A percentile compares a stretch with the other conserved stretches of the same genome.
phyloP scores from a whole-genome alignment of 2,888 invertebrate genomes.

The Erebia aethiops region DNA sequence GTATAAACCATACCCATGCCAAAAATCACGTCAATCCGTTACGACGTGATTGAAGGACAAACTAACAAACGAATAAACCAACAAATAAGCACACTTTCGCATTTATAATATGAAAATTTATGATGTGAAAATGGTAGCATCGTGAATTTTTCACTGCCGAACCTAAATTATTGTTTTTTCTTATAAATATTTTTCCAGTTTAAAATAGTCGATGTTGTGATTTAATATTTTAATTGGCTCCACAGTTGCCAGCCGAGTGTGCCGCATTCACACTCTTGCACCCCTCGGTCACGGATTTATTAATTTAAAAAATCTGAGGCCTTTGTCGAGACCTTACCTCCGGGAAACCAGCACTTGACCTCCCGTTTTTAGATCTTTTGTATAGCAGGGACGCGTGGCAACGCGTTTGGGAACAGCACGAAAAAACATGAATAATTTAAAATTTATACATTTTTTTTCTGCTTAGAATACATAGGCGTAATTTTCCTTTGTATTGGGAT shows the following conservation, averaged over 20 bases:
- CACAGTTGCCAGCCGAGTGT: slow-evolving; percentile 20
- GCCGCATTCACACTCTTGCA: slow-evolving; percentile 46
- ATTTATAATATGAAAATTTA: too few relatives aligned
- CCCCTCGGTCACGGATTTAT: slow-evolving; percentile 65
- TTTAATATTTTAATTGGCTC: slow-evolving; percentile 33
- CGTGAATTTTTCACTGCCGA: background rate
- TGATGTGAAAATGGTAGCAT: background rate
- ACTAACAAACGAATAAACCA: too few relatives aligned
- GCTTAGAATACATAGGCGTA: too few relatives aligned
- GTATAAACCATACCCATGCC: too few relatives aligned
- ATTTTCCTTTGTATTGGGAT: too few relatives aligned
- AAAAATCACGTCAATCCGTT: too few relatives aligned
- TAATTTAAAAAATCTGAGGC: slow-evolving; percentile 56
- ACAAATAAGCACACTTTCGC: too few relatives aligned
- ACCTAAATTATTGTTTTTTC: background rate
- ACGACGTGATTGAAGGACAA: too few relatives aligned
- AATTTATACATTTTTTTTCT: slow-evolving; percentile 47
- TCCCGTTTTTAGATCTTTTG: slow-evolving; percentile 78
- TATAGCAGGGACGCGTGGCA: slow-evolving; percentile 73
- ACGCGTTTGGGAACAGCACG: slow-evolving; percentile 54
- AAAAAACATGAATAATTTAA: slow-evolving; percentile 44
- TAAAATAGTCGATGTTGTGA: slow-evolving; percentile 21
- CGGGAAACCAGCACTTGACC: slow-evolving; percentile 81
- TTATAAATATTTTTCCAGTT: background rate
- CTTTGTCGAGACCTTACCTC: slow-evolving; percentile 74